Conservation (phyloP, 2,113 vertebrate species). For the Phyllostomus hastatus region DNA sequence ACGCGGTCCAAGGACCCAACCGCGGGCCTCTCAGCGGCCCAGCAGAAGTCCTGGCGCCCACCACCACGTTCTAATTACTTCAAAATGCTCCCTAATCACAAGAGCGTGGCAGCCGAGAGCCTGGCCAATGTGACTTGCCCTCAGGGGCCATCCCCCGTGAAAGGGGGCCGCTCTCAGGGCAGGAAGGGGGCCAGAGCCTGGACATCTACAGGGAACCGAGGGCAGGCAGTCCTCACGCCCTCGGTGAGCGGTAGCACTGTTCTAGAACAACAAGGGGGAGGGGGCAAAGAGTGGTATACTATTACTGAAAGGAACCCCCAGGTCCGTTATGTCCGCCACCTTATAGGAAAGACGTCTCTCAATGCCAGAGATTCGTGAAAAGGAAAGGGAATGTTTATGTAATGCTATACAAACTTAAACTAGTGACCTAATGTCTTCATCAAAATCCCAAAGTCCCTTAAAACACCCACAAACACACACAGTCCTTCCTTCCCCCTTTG, state of each 20-base stretch:
- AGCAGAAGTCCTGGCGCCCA: neutral
- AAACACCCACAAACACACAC: too few relatives aligned
- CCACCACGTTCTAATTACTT: neutral
- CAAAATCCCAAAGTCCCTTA: too few relatives aligned
- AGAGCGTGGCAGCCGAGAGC: neutral
- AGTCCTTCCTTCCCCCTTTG: too few relatives aligned
- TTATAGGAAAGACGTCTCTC: too few relatives aligned
- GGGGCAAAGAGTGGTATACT: too few relatives aligned
- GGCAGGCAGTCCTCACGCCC: neutral
- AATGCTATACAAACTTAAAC: too few relatives aligned
- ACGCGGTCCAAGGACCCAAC: conserved; percentile 4
- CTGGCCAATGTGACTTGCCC: neutral
- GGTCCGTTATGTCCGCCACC: too few relatives aligned
- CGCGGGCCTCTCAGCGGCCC: neutral
- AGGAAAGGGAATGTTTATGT: too few relatives aligned
- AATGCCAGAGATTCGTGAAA: too few relatives aligned
- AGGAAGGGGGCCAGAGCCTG: neutral
- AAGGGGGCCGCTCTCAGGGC: neutral
- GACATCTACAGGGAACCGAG: neutral
- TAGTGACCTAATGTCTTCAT: too few relatives aligned
- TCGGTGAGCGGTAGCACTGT: accelerated
- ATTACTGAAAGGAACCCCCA: too few relatives aligned
- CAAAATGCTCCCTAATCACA: neutral
- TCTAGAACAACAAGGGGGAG: too few relatives aligned
- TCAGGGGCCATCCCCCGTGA: neutral